A percentile compares a stretch with the other conserved stretches of the same genome.
Evolutionary conservation across 2,888 invertebrate genomes (phyloP).

Genomic region (Apoderus coryli): DNA sequence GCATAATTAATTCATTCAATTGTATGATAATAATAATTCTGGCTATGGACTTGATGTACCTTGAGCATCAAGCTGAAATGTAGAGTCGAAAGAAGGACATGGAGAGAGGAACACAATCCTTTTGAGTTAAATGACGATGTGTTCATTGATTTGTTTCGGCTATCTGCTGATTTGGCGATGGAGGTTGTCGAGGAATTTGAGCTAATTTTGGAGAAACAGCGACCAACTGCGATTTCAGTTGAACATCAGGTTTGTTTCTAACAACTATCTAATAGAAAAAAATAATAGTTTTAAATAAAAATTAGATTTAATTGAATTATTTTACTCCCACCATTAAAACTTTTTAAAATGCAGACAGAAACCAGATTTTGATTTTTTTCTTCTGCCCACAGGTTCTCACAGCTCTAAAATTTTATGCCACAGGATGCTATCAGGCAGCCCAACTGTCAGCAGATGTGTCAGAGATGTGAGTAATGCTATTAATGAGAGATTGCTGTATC

Average conservation of each 20-base stretch:
- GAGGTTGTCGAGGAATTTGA: slow-evolving; percentile 6
- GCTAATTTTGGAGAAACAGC: slow-evolving; percentile 8
- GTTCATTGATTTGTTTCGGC: slow-evolving; percentile 7
- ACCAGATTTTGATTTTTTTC: too few relatives aligned
- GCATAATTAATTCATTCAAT: too few relatives aligned
- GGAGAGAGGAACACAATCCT: slow-evolving; percentile 8
- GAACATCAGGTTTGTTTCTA: slow-evolving; percentile 9
- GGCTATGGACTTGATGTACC: slow-evolving; percentile 7
- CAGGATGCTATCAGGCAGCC: slow-evolving; percentile 8
- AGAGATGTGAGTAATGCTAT: slow-evolving; percentile 7
- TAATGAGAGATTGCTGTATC: slow-evolving; percentile 7
- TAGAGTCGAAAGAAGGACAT: slow-evolving; percentile 6
- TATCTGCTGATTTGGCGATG: slow-evolving; percentile 5
- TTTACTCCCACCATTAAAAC: too few relatives aligned
- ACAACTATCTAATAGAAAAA: slow-evolving; percentile 2
- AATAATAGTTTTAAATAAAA: too few relatives aligned
- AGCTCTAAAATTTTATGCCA: slow-evolving; percentile 7
- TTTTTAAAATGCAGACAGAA: too few relatives aligned
- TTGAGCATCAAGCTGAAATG: slow-evolving; percentile 8
- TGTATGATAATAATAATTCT: too few relatives aligned
- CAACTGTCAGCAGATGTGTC: slow-evolving; percentile 8
- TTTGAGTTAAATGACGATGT: slow-evolving; percentile 8
- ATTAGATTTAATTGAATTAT: too few relatives aligned
- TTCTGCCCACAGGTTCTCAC: slow-evolving; percentile 4
- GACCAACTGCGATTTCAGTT: slow-evolving; percentile 8